phyloP scores from a whole-genome alignment of 2,113 vertebrate species.

The Caranx melampygus region DNA sequence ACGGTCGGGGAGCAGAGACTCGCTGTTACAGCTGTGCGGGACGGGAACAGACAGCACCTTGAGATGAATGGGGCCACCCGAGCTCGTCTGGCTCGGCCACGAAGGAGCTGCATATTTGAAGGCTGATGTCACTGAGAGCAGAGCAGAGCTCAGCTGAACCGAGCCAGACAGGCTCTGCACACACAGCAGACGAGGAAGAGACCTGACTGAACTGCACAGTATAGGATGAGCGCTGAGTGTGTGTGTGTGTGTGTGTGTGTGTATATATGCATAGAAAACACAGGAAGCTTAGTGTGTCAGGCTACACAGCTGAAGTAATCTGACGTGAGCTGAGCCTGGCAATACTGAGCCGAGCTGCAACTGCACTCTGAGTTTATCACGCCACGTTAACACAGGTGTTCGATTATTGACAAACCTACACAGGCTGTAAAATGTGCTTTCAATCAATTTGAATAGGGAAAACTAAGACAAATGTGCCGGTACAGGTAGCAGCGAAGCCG shows the following conservation, averaged over 20 bases:
- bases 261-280: background rate
- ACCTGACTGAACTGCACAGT: constrained; percentile 27
- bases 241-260: background rate
- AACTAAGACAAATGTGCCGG: background rate
- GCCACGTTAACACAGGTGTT: constrained; percentile 5
- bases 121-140: constrained; percentile 79
- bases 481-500: background rate
- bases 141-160: constrained; percentile 43
- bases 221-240: background rate
- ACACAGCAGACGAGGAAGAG: constrained; percentile 27
- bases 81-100: constrained; percentile 61
- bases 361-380: background rate
- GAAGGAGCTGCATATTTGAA: constrained; percentile 73
- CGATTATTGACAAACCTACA: background rate
- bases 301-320: constrained; percentile 36
- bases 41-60: constrained; percentile 60
- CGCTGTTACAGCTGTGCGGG: background rate
- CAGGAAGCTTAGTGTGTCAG: constrained; percentile 20
- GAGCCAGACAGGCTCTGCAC: constrained; percentile 18
- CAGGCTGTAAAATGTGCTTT: constrained; percentile 20
- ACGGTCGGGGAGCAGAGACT: background rate
- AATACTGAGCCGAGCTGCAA: constrained; percentile 14
- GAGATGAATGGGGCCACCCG: constrained; percentile 65
- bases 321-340: constrained; percentile 36
- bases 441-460: background rate